These are phyloP conservation scores for Venustaconcha ellipsiformis DNA, from an alignment of 1,140 invertebrate species.

Conservation along the genomic window DNA sequence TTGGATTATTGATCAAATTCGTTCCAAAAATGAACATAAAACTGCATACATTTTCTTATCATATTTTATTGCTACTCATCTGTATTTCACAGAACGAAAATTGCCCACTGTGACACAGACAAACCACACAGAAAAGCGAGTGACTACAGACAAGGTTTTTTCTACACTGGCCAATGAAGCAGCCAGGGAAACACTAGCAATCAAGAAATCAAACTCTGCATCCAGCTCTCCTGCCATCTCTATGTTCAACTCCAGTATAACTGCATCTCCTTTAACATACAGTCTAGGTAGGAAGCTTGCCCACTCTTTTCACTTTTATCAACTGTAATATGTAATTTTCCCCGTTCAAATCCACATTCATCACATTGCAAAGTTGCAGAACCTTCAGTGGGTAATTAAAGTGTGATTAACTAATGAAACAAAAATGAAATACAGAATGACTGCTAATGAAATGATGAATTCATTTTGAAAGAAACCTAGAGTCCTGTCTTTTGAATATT, in stretches of 20 bases:
- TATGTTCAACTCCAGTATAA: slow-evolving; percentile 58
- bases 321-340: too few relatives aligned
- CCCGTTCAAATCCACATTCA: too few relatives aligned
- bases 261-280: slow-evolving; percentile 44
- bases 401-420: too few relatives aligned
- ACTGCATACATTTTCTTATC: neutral
- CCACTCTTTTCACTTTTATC: too few relatives aligned
- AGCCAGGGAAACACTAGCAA: slow-evolving; percentile 55
- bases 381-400: too few relatives aligned
- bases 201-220: slow-evolving; percentile 48
- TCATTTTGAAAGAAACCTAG: too few relatives aligned
- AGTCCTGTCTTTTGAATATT: too few relatives aligned
- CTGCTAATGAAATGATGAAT: too few relatives aligned
- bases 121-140: slow-evolving; percentile 57
- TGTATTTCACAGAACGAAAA: slow-evolving; percentile 57
- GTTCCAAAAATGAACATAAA: too few relatives aligned
- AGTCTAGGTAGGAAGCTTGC: slow-evolving; percentile 42
- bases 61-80: slow-evolving; percentile 3
- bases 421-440: too few relatives aligned
- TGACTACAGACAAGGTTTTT: slow-evolving; percentile 75
- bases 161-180: slow-evolving; percentile 70
- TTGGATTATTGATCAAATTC: too few relatives aligned
- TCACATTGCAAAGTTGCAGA: too few relatives aligned
- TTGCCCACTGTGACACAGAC: slow-evolving; percentile 41
- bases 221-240: slow-evolving; percentile 59